phyloP scores from a whole-genome alignment of 1,140 invertebrate genomes.

The Drosophila subpulchrella region DNA sequence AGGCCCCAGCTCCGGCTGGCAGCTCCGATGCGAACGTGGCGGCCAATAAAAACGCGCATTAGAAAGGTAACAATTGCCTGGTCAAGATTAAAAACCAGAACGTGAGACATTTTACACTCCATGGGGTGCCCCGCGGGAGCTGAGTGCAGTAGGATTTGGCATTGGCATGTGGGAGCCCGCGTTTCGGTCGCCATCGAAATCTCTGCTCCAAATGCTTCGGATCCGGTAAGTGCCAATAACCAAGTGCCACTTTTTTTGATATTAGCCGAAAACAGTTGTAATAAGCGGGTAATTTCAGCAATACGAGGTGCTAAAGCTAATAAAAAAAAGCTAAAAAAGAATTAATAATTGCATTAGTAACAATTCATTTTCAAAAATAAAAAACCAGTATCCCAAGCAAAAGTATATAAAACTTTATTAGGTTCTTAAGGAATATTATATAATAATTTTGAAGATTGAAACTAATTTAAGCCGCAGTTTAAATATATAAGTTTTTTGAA shows the following conservation, averaged over 20 bases:
- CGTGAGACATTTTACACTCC: constrained; percentile 73
- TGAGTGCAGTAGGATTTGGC: background rate
- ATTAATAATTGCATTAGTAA: background rate
- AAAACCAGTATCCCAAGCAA: too few relatives aligned
- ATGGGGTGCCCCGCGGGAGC: constrained; percentile 21
- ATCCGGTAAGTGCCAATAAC: constrained; percentile 20
- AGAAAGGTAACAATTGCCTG: constrained; percentile 78
- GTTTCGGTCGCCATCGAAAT: constrained; percentile 14
- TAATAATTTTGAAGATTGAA: too few relatives aligned
- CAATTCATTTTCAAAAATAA: background rate
- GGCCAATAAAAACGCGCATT: constrained; percentile 78
- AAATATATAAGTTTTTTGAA: too few relatives aligned
- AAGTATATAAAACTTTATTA: too few relatives aligned
- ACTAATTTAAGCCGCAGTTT: too few relatives aligned
- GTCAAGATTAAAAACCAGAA: constrained; percentile 79
- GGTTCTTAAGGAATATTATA: too few relatives aligned
- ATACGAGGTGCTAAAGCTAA: background rate
- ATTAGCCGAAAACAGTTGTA: constrained; percentile 17
- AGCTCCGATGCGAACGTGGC: constrained; percentile 51
- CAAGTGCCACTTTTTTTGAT: constrained; percentile 3
- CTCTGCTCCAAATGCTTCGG: background rate
- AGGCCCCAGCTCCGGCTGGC: constrained; percentile 22
- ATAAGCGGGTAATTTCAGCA: background rate
- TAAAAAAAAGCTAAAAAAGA: background rate
- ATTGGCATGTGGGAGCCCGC: constrained; percentile 16